Evolutionary conservation across 2,888 invertebrate genomes (phyloP).

Genomic region (Agrochola lota): DNA sequence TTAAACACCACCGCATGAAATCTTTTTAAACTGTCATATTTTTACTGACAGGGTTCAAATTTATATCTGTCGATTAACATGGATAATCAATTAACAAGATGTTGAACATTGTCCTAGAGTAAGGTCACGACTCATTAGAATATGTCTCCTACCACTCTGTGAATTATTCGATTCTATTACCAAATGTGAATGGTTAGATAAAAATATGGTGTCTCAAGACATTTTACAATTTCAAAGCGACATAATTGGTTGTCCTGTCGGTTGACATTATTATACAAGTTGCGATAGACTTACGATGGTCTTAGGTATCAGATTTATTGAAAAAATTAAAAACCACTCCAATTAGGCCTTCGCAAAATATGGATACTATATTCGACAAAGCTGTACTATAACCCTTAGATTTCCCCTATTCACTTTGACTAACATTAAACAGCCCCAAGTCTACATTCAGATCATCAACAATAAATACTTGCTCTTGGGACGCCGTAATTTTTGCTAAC

Average conservation of each 20-base stretch:
- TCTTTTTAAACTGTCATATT: too few species aligned
- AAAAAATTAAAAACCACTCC: not conserved
- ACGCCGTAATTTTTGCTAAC: conserved; percentile 68
- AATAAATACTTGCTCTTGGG: conserved; percentile 17
- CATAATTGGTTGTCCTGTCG: too few species aligned
- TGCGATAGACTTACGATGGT: not conserved
- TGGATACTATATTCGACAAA: not conserved
- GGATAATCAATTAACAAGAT: not conserved
- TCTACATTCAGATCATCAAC: not conserved
- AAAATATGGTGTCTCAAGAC: not conserved
- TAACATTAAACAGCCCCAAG: not conserved
- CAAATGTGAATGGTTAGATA: not conserved
- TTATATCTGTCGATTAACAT: too few species aligned
- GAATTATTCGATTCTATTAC: conserved; percentile 22
- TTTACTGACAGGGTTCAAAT: too few species aligned
- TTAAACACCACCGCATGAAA: too few species aligned
- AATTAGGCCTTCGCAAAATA: not conserved
- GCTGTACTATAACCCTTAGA: not conserved
- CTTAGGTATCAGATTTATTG: not conserved
- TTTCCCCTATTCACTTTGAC: not conserved
- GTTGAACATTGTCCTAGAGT: too few species aligned
- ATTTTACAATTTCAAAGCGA: not conserved
- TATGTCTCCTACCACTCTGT: not conserved
- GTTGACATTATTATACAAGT: not conserved
- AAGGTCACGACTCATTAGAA: too few species aligned